phyloP scores from a whole-genome alignment of 2,888 invertebrate genomes.

The Neoaliturus tenellus region DNA sequence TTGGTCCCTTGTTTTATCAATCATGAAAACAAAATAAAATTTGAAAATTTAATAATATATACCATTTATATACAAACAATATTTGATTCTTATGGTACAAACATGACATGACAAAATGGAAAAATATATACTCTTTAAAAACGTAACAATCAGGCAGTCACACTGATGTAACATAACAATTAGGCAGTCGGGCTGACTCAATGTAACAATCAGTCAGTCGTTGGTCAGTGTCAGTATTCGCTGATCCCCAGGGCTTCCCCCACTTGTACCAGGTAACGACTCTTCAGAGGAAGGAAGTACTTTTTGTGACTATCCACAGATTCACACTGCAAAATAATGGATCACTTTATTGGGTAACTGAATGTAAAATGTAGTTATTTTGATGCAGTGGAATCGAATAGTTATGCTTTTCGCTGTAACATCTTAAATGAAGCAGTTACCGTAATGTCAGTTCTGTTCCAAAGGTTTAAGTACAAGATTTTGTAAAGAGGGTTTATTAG shows the following conservation, averaged over 20 bases:
- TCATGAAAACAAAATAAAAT: slow-evolving; percentile 18
- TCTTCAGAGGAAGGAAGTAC: slow-evolving; percentile 67
- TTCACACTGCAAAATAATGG: slow-evolving; percentile 67
- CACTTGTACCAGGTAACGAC: slow-evolving; percentile 66
- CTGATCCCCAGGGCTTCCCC: slow-evolving; percentile 45
- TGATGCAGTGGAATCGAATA: too few species aligned
- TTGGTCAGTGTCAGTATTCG: slow-evolving; percentile 40
- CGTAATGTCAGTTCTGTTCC: too few species aligned
- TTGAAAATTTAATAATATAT: neutral
- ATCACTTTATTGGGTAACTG: too few species aligned
- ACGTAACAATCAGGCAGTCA: neutral
- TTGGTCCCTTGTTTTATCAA: slow-evolving; percentile 10
- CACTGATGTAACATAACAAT: neutral
- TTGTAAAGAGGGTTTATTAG: too few species aligned
- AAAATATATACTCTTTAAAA: slow-evolving; percentile 17
- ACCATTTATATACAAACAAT: neutral
- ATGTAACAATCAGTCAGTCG: neutral
- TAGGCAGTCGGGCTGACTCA: neutral
- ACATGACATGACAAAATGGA: neutral
- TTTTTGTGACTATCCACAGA: slow-evolving; percentile 68
- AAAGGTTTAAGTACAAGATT: too few species aligned
- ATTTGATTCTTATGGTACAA: neutral
- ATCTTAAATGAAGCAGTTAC: too few species aligned
- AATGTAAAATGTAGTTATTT: too few species aligned
- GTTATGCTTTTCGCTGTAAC: too few species aligned